Evolutionary conservation across 2,113 vertebrate genomes (phyloP).

Genomic region (Myotis yumanensis): DNA sequence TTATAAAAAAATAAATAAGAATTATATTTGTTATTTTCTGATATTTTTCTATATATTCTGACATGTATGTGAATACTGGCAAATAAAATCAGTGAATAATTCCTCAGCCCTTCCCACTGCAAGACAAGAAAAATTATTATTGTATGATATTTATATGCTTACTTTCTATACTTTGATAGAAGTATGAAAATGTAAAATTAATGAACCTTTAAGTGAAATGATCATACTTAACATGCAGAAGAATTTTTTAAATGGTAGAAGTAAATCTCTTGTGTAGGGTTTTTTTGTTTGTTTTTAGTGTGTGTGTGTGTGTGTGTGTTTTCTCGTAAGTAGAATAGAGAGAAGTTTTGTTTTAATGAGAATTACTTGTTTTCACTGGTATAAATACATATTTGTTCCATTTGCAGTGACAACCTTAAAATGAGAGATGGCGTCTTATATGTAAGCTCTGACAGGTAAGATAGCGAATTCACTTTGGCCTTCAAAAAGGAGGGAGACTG

Average conservation of each 20-base stretch:
- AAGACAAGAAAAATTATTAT: background rate
- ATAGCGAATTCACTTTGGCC: background rate
- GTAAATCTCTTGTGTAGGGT: background rate
- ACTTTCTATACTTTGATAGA: background rate
- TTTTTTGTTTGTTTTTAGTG: background rate
- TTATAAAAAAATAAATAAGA: background rate
- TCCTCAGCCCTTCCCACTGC: background rate
- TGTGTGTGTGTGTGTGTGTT: background rate
- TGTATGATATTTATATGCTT: background rate
- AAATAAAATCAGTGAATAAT: background rate
- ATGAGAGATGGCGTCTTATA: background rate
- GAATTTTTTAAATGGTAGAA: background rate
- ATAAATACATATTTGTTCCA: background rate
- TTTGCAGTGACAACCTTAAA: background rate
- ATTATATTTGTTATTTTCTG: background rate
- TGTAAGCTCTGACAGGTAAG: background rate
- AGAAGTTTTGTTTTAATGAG: slow-evolving; percentile 13
- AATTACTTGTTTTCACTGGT: background rate
- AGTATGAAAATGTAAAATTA: background rate
- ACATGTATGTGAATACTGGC: background rate
- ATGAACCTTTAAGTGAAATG: background rate
- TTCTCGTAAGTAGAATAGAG: background rate
- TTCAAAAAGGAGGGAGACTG: background rate
- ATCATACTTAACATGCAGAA: background rate
- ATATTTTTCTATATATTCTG: background rate